Percentiles rank a stretch among this genome's conserved stretches.
Evolutionary conservation across 2,797 vertebrate species (phyloP).

Genomic region (Rhyacichthys aspro): DNA sequence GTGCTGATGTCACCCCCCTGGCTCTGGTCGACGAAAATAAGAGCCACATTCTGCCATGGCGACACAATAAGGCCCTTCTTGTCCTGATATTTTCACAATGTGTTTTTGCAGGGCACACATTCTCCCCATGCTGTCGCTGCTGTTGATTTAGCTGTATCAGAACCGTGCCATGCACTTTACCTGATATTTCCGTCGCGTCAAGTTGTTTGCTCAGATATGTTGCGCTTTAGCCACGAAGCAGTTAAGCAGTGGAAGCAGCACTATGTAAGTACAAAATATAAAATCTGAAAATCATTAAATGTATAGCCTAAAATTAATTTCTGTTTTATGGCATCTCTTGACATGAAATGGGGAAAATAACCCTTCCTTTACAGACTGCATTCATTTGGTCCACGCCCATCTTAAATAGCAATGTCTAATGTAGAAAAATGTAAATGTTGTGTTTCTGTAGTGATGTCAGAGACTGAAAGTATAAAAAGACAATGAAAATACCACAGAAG

Average conservation of each 20-base stretch:
- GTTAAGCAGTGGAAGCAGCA: constrained; percentile 9
- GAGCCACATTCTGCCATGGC: constrained; percentile 70
- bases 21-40: constrained; percentile 71
- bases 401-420: no score
- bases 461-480: no score
- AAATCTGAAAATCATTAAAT: no score
- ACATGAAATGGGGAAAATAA: no score
- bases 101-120: constrained; percentile 64
- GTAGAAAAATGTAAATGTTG: not conserved
- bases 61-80: constrained; percentile 77
- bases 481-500: no score
- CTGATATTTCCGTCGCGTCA: constrained; percentile 51
- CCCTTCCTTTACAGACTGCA: no score
- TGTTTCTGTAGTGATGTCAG: not conserved
- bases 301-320: no score
- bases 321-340: no score
- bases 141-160: constrained; percentile 46
- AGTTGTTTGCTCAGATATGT: constrained; percentile 39
- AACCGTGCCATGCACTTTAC: constrained; percentile 25
- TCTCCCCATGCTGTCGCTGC: constrained; percentile 39
- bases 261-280: no score
- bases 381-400: no score
- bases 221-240: not conserved
- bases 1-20: constrained; percentile 74
- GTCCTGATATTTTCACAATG: constrained; percentile 73